These are phyloP conservation scores for Suricata suricatta DNA, from an alignment of 2,113 vertebrate species.

Conservation along the genomic window DNA sequence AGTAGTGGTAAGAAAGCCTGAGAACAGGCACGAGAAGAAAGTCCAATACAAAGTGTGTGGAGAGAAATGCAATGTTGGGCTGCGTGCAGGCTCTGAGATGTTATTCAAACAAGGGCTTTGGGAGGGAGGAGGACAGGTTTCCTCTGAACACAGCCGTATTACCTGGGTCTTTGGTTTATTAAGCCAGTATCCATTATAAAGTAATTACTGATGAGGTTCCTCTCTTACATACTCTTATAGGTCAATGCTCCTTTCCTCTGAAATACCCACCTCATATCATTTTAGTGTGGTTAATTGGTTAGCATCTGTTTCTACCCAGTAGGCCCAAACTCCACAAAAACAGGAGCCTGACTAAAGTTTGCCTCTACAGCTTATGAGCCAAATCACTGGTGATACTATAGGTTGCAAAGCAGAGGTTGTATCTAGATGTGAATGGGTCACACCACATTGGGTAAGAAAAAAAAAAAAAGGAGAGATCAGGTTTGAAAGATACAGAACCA, in stretches of 20 bases:
- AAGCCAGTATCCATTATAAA: neutral
- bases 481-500: neutral
- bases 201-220: neutral
- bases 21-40: neutral
- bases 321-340: neutral
- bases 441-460: neutral
- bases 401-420: neutral
- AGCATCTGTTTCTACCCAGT: neutral
- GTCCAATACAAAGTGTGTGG: neutral
- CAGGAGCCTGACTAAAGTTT: neutral
- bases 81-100: neutral
- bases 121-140: neutral
- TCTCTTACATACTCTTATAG: neutral
- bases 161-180: neutral
- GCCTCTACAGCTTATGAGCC: neutral
- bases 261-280: neutral
- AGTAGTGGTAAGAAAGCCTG: neutral
- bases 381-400: neutral
- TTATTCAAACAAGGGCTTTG: neutral
- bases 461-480: neutral
- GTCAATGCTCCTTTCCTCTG: neutral
- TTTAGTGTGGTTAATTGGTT: neutral
- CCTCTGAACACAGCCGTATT: neutral
- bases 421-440: neutral
- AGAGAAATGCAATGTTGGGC: neutral